These are phyloP conservation scores for Caenorhabditis doughertyi DNA, from an alignment of 2,888 invertebrate genomes.

Conservation along the genomic window DNA sequence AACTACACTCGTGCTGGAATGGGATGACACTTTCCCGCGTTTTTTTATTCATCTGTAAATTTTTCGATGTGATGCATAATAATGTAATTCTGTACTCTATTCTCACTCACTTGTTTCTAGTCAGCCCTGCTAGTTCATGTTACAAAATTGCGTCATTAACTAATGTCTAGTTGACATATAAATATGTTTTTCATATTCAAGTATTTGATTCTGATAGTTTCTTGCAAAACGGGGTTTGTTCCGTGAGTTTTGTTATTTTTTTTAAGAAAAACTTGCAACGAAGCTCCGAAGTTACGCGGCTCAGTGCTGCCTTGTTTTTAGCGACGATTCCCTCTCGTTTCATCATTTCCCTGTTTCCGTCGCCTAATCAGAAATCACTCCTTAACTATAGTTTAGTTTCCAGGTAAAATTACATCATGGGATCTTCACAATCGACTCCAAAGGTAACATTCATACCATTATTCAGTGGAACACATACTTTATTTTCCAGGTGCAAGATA, in stretches of 20 bases:
- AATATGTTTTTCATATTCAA: background rate
- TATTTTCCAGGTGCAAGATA: constrained; percentile 55
- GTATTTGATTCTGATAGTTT: background rate
- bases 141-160: constrained; percentile 25
- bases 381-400: constrained; percentile 55
- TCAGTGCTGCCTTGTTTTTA: constrained; percentile 32
- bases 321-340: constrained; percentile 4
- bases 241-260: constrained; percentile 10
- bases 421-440: constrained; percentile 66
- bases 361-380: constrained; percentile 10
- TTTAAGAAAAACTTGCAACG: constrained; percentile 27
- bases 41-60: constrained; percentile 30
- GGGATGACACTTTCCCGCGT: background rate
- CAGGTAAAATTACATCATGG: constrained; percentile 61
- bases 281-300: constrained; percentile 54
- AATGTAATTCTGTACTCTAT: constrained; percentile 8
- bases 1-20: background rate
- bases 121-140: constrained; percentile 35
- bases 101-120: constrained; percentile 19
- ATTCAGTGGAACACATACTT: background rate
- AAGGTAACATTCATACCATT: constrained; percentile 23
- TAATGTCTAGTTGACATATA: constrained; percentile 16
- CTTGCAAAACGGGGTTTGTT: background rate
- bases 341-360: constrained; percentile 40
- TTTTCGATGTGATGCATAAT: constrained; percentile 49